Base-by-base conservation (phyloP, 2,797 vertebrate genomes). In the Gila robusta region DNA sequence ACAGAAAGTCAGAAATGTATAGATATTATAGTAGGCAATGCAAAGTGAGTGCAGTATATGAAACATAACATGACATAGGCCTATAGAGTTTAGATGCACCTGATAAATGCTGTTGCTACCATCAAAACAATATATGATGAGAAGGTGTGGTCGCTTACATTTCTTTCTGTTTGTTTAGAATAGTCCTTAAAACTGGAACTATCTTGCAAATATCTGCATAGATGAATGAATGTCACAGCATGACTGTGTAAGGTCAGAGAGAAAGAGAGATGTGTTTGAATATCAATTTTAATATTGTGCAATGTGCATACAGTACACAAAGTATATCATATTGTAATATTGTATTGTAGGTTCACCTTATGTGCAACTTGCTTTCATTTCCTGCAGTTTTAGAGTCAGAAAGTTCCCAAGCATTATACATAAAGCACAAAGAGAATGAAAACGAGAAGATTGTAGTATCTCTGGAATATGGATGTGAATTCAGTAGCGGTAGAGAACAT, bases 381-480 rank as follows among this genome's bases (percentile, higher is more conserved):
- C 6, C 69, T 62, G 54, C 0, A 16, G 37, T 56, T 72, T 12
- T 21, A 82, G 16, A 66, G 35, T 44, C 16, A 74, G 12, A 44
- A 12, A 35, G 28, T 72, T 56, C 35, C 32, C 5, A 39, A 69
- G 44, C 62, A 67, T 74, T 84, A 37, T 39, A 64, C 41, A 81
- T 67, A 39, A n/a, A 78, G 28, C 19, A 69, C 21, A 52, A 76
- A 37, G 6, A 52, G 21, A 52, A n/a, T 2, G 10, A 26, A 83
- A 35, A 74, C 4, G 7, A 83, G 21, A 64, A 49, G 21, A 47
- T 19, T 70, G 44, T 47, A 54, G 19, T n/a, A 62, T 67, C 59
- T 67, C 28, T 37, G 39, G 56, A 23, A 80, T 44, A 80, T 35
- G 59, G 41, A 74, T 52, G 14, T 52, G 62, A 52, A 67, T 84